Evolutionary conservation across 2,888 invertebrate genomes (phyloP), one percentile per base, ranked within the genome.

Genomic region (Eremobia ochroleuca): DNA sequence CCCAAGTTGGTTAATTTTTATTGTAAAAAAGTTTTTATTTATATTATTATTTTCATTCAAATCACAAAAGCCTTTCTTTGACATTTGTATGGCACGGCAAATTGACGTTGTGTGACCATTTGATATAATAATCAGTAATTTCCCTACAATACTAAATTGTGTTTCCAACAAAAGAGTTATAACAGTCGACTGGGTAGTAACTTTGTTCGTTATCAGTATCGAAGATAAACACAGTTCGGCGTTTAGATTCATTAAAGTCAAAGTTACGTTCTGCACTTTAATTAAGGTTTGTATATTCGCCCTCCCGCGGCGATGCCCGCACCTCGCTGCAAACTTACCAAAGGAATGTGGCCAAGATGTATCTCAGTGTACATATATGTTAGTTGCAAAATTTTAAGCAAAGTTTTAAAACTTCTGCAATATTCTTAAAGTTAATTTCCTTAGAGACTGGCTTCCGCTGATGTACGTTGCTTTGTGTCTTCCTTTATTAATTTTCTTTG

Each of bases 211-310:
- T 64, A 73, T 71, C n/a, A 68, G 68, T 74, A 59, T 74, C 11
- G 55, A 76, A 59, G 64, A 71, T 69, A 76, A 79, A 76, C 69
- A 72, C 67, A 77, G 59, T 62, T 72, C 46, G 46, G 59, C 37
- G 59, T 65, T 59, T 58, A 73, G 66, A 61, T 81, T 81, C 9
- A 82, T 75, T 75, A 81, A 82, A 81, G 8, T n/a, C 13, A 0
- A 82, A 86, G 71, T 78, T 78, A 62, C 59, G 83, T 82, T 85
- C 72, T 73, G 77, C 71, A 85, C 83, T 90, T 88, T 85, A 89
- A 90, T 89, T 89, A 90, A 90, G 88, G 81, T 90, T 84, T 86
- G 85, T 79, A 83, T 86, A 89, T 89, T 85, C 77, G 65, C 28
- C 74, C 52, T 72, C 85, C 74, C 73, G 73, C 73, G 73, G 79